A percentile compares a stretch with the other conserved stretches of the same genome.
Conservation (phyloP, 1,140 invertebrate genomes). For the Papilio polytes region DNA sequence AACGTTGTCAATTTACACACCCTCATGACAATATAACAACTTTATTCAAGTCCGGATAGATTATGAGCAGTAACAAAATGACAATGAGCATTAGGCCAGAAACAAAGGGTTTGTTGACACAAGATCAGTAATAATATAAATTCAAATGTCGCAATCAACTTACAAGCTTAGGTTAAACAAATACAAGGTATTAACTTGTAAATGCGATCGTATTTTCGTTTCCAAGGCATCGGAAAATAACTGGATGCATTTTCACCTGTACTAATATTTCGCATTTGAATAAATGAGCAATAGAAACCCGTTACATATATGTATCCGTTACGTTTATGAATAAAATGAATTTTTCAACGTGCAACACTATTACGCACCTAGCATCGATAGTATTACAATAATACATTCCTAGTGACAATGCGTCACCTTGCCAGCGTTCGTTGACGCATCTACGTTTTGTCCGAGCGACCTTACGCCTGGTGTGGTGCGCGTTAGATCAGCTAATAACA, state of each 20-base stretch:
- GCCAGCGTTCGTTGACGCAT: conserved; percentile 81
- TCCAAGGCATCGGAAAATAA: conserved; percentile 20
- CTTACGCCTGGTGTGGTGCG: conserved; percentile 73
- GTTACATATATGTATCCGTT: conserved; percentile 66
- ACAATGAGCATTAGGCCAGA: background rate
- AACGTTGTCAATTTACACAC: no score
- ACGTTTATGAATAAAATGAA: conserved; percentile 66
- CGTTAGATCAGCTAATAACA: conserved; percentile 75
- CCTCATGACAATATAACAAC: no score
- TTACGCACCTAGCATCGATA: conserved; percentile 62
- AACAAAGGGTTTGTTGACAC: background rate
- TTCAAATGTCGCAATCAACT: background rate
- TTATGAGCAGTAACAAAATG: background rate
- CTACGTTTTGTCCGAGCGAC: conserved; percentile 80
- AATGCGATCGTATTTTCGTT: conserved; percentile 7
- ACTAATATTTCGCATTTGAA: conserved; percentile 47
- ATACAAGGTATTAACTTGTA: background rate
- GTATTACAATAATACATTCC: conserved; percentile 79
- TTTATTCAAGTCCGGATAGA: no score
- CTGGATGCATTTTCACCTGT: conserved; percentile 46
- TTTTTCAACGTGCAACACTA: conserved; percentile 64
- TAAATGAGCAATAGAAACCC: conserved; percentile 52
- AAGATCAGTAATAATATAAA: background rate
- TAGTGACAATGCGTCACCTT: conserved; percentile 80
- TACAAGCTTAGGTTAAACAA: conserved; percentile 2